A percentile compares a stretch with the other conserved stretches of the same genome.
Evolutionary conservation across 2,797 vertebrate genomes (phyloP).

Genomic region (Loris lydekkerianus): DNA sequence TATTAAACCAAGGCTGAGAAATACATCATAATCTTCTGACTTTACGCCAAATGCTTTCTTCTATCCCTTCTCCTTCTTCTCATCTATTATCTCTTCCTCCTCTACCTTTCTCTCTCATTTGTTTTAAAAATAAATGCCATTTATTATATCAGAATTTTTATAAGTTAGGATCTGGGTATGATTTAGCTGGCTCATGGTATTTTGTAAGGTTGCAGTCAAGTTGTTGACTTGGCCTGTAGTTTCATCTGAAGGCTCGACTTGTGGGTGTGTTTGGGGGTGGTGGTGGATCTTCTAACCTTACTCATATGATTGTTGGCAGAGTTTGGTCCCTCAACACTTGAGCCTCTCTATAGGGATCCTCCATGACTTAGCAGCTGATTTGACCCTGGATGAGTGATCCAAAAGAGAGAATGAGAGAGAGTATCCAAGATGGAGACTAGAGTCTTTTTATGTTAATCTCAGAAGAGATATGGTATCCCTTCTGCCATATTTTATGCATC

Average conservation of each 20-base stretch:
- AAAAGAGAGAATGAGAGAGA: background rate
- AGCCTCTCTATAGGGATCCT: background rate
- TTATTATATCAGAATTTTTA: background rate
- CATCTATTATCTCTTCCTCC: background rate
- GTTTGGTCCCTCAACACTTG: background rate
- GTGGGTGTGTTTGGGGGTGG: background rate
- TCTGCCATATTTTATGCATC: slow-evolving; percentile 7
- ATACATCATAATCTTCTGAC: background rate
- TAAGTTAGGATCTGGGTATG: background rate
- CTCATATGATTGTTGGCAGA: background rate
- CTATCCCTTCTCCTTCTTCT: background rate
- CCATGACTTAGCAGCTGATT: slow-evolving; percentile 20
- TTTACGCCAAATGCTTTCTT: background rate
- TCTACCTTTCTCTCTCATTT: background rate
- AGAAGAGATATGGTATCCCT: slow-evolving; percentile 1
- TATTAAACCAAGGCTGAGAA: background rate
- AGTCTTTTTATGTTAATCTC: slow-evolving; percentile 24
- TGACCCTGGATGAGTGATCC: background rate
- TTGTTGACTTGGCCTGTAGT: slow-evolving; percentile 4
- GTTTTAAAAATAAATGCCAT: background rate
- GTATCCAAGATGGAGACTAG: background rate
- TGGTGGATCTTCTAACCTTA: background rate
- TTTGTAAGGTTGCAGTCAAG: background rate
- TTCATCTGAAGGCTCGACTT: background rate
- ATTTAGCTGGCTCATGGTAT: slow-evolving; percentile 42